These are phyloP conservation scores for Stenurella melanura DNA, from an alignment of 2,888 invertebrate species.

Conservation along the genomic window DNA sequence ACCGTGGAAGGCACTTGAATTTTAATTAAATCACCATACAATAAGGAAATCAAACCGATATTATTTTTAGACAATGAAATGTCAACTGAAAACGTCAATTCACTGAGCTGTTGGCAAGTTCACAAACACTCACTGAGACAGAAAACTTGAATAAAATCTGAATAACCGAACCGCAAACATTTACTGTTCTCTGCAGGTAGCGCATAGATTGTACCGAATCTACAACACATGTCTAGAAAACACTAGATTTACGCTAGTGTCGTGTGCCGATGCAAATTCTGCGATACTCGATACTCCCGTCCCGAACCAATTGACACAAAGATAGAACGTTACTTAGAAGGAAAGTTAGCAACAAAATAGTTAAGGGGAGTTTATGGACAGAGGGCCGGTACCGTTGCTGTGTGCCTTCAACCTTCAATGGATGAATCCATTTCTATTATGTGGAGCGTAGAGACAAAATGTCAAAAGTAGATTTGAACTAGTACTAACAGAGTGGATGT, in stretches of 20 bases:
- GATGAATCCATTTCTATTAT: too few relatives aligned
- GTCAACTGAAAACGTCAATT: constrained; percentile 34
- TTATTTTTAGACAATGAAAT: constrained; percentile 38
- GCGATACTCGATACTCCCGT: neutral
- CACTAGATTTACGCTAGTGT: constrained; percentile 22
- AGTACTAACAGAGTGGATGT: too few relatives aligned
- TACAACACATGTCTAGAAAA: neutral
- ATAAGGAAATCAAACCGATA: constrained; percentile 16
- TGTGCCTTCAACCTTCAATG: too few relatives aligned
- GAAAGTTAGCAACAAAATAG: neutral
- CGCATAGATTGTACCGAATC: neutral
- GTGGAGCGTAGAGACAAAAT: too few relatives aligned
- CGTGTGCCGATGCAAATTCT: constrained; percentile 10
- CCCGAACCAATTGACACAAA: neutral
- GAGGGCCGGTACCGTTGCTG: too few relatives aligned
- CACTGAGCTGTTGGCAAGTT: constrained; percentile 2
- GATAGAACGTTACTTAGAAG: neutral
- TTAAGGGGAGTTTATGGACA: neutral
- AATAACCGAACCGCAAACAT: neutral
- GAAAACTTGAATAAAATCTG: neutral
- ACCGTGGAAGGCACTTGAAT: constrained; percentile 33
- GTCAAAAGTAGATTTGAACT: too few relatives aligned
- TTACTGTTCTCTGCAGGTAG: neutral
- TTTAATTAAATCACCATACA: constrained; percentile 29
- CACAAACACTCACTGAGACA: constrained; percentile 13